phyloP scores from a whole-genome alignment of 2,113 vertebrate species.

The Datnioides undecimradiatus region DNA sequence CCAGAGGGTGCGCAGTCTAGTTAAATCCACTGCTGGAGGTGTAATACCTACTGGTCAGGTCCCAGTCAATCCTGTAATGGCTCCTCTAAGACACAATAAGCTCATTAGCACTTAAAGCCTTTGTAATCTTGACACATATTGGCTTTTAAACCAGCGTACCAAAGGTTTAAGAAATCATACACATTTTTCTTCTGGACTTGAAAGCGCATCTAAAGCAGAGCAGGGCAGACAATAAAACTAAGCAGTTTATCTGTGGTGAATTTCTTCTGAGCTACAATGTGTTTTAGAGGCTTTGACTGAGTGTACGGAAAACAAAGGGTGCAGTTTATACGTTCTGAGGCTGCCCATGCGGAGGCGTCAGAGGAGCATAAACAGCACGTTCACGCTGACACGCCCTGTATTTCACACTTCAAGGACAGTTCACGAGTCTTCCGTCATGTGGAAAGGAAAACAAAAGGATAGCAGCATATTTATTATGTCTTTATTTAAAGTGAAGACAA shows the following conservation, averaged over 20 bases:
- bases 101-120: slow-evolving; percentile 50
- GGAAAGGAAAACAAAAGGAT: not conserved
- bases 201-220: not conserved
- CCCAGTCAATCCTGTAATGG: slow-evolving; percentile 39
- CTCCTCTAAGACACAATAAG: slow-evolving; percentile 50
- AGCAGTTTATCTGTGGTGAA: not conserved
- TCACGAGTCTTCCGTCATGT: not conserved
- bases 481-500: not conserved
- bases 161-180: slow-evolving; percentile 8
- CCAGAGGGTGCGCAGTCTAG: slow-evolving; percentile 17
- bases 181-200: not conserved
- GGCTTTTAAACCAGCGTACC: slow-evolving; percentile 20
- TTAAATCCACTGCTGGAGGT: slow-evolving; percentile 38
- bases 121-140: slow-evolving; percentile 56
- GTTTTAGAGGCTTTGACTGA: slow-evolving; percentile 5
- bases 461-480: not conserved
- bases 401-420: not conserved
- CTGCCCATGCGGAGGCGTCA: not conserved
- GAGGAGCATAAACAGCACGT: not conserved
- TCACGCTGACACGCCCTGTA: not conserved
- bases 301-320: not conserved
- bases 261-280: not conserved
- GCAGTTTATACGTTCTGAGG: not conserved
- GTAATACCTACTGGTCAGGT: slow-evolving; percentile 37
- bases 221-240: not conserved